phyloP scores from a whole-genome alignment of 2,797 vertebrate genomes.

The Bryconaethiops microstoma region DNA sequence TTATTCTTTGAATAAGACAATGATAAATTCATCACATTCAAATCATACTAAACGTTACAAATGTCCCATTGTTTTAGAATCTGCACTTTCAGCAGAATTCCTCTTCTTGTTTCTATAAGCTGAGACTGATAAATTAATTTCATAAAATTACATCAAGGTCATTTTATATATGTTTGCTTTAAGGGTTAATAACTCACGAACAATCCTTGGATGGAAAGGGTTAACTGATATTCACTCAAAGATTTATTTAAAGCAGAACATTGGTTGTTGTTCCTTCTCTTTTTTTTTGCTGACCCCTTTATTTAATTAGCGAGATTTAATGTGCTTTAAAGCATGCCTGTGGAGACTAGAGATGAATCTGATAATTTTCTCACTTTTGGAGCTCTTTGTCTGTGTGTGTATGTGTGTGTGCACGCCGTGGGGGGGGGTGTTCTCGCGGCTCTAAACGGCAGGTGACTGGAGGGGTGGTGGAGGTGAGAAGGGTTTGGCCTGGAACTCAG shows the following conservation, averaged over 20 bases:
- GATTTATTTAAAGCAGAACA: background rate
- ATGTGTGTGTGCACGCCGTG: background rate
- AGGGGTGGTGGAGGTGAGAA: slow-evolving; percentile 48
- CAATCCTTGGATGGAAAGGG: background rate
- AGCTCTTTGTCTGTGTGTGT: slow-evolving; percentile 12
- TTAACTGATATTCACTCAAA: background rate
- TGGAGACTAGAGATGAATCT: slow-evolving; percentile 56
- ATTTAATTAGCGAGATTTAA: slow-evolving; percentile 68
- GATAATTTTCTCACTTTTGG: slow-evolving; percentile 60
- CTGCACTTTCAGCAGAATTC: too few relatives aligned
- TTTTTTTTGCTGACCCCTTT: slow-evolving; percentile 58
- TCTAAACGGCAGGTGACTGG: slow-evolving; percentile 53
- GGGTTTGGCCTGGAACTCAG: slow-evolving; percentile 46
- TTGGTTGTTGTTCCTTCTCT: background rate
- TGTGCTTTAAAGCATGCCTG: slow-evolving; percentile 53
- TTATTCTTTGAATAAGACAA: too few relatives aligned
- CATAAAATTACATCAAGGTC: too few relatives aligned
- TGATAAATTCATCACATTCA: too few relatives aligned
- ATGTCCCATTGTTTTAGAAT: too few relatives aligned
- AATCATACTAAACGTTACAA: too few relatives aligned
- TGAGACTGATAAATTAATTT: too few relatives aligned
- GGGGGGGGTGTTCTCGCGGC: slow-evolving; percentile 24
- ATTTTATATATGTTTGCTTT: too few relatives aligned
- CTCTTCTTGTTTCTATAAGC: too few relatives aligned
- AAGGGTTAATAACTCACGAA: background rate